A percentile compares a stretch with the other conserved stretches of the same genome.
Evolutionary conservation across 2,113 vertebrate species (phyloP).

Genomic region (Anguilla japonica): DNA sequence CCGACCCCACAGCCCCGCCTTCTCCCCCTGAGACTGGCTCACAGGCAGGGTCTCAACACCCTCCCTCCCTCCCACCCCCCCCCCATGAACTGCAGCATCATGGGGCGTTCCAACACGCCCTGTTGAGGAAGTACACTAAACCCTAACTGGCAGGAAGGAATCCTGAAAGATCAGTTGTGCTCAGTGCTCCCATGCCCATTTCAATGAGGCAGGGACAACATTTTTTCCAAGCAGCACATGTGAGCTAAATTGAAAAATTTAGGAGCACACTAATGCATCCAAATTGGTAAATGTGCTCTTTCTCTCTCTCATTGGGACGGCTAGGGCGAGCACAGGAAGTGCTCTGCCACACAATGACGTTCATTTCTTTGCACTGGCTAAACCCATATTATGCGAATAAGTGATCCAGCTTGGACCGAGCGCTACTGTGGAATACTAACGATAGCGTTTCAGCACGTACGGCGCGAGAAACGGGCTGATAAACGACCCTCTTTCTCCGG

Average conservation of each 20-base stretch:
- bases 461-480: neutral
- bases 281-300: neutral
- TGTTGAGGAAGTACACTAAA: too few relatives aligned
- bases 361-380: neutral
- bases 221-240: too few relatives aligned
- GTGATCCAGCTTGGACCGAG: neutral
- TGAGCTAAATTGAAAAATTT: too few relatives aligned
- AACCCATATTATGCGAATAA: neutral
- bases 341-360: neutral
- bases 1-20: constrained; percentile 32
- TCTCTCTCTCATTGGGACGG: neutral
- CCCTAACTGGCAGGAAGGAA: too few relatives aligned
- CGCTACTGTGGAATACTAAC: constrained; percentile 25
- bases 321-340: neutral
- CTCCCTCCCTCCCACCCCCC: neutral
- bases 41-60: neutral
- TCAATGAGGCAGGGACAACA: neutral
- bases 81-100: neutral
- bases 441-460: constrained; percentile 13
- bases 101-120: too few relatives aligned
- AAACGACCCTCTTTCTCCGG: constrained; percentile 24
- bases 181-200: neutral
- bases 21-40: constrained; percentile 16
- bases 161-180: too few relatives aligned
- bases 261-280: too few relatives aligned